These are phyloP conservation scores for Ectemnius cavifrons DNA, from an alignment of 2,888 invertebrate species.

Conservation along the genomic window DNA sequence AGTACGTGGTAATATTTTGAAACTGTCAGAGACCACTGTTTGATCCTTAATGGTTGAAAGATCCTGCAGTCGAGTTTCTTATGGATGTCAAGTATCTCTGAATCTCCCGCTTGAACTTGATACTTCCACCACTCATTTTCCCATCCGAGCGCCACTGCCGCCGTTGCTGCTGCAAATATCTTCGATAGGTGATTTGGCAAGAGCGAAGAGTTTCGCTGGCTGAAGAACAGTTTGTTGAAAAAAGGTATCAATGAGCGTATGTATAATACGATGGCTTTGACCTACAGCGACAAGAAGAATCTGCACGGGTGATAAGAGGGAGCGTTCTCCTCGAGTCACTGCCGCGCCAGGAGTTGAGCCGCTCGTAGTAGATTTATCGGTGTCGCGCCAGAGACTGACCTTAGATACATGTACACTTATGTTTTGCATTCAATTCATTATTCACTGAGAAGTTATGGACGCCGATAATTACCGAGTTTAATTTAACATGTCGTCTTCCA, in stretches of 20 bases:
- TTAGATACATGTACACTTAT: slow-evolving; percentile 44
- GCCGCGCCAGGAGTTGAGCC: slow-evolving; percentile 38
- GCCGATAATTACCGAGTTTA: no score
- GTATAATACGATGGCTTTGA: slow-evolving; percentile 49
- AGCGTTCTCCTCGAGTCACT: slow-evolving; percentile 31
- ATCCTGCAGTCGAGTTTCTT: no score
- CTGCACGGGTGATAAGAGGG: slow-evolving; percentile 36
- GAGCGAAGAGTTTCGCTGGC: neutral
- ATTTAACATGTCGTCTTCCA: no score
- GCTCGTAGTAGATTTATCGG: slow-evolving; percentile 52
- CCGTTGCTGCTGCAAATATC: neutral
- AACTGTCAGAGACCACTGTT: no score
- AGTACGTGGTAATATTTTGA: no score
- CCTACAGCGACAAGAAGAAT: slow-evolving; percentile 48
- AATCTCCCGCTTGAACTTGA: no score
- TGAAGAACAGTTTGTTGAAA: slow-evolving; percentile 17
- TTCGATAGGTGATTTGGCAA: neutral
- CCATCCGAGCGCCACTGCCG: neutral
- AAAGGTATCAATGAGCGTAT: slow-evolving; percentile 35
- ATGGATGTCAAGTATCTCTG: no score
- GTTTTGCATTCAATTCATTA: slow-evolving; percentile 38
- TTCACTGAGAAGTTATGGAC: slow-evolving; percentile 1
- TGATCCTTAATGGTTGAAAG: no score
- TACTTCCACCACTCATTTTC: no score
- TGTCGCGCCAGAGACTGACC: slow-evolving; percentile 50